These are phyloP conservation scores for Potamilus streckersoni DNA, from an alignment of 1,140 invertebrate genomes.

Conservation along the genomic window DNA sequence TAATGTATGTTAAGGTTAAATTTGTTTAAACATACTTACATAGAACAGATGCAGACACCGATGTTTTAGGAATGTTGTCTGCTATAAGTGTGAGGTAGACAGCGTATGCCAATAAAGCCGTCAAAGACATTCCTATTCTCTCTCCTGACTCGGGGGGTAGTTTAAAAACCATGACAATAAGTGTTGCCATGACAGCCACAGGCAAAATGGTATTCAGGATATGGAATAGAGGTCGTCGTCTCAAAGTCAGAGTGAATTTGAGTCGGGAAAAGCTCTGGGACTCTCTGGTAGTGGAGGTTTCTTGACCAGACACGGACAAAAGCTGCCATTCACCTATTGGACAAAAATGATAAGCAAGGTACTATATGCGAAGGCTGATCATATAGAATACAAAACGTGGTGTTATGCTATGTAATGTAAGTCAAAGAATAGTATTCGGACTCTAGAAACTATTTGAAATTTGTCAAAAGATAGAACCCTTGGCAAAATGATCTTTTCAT, in stretches of 20 bases:
- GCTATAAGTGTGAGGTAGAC: constrained; percentile 72
- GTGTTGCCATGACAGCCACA: constrained; percentile 71
- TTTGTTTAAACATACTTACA: constrained; percentile 55
- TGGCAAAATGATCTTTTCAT: no score
- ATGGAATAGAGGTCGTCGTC: constrained; percentile 58
- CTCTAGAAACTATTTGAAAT: no score
- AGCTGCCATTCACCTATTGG: no score
- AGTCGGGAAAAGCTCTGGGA: constrained; percentile 1
- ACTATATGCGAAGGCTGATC: no score
- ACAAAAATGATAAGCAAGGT: no score
- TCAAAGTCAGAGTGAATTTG: constrained; percentile 46
- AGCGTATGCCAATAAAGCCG: constrained; percentile 71
- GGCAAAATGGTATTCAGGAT: constrained; percentile 72
- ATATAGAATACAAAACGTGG: no score
- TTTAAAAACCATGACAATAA: constrained; percentile 71
- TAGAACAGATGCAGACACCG: constrained; percentile 70
- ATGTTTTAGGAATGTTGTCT: constrained; percentile 72
- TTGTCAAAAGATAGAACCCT: no score
- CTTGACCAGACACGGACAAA: no score
- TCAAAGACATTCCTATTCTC: constrained; percentile 72
- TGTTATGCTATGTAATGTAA: no score
- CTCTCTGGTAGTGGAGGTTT: no score
- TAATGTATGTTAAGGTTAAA: no score
- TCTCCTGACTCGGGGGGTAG: constrained; percentile 72
- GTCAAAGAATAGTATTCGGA: no score